A percentile compares a stretch with the other conserved stretches of the same genome.
Evolutionary conservation across 2,888 invertebrate species (phyloP).

Genomic region (Eupithecia abbreviata): DNA sequence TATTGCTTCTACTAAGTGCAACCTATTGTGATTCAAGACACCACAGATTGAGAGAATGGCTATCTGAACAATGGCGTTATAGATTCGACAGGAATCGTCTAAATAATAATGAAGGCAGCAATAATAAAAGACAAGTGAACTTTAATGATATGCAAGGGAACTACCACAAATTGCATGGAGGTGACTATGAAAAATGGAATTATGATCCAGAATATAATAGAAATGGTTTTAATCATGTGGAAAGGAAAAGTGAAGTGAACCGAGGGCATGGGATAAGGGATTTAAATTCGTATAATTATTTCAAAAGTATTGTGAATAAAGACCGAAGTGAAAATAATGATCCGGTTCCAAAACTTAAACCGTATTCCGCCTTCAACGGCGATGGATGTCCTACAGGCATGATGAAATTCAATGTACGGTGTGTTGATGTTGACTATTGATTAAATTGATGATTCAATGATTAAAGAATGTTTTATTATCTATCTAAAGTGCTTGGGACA

Average conservation of each 20-base stretch:
- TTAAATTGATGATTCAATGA: not conserved
- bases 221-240: not conserved
- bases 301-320: not conserved
- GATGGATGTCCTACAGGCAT: slow-evolving; percentile 26
- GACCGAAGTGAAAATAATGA: not conserved
- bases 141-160: not conserved
- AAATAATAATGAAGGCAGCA: not conserved
- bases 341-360: not conserved
- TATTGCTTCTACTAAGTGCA: not conserved
- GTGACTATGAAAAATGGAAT: not conserved
- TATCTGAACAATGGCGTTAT: not conserved
- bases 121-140: not conserved
- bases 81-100: not conserved
- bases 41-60: not conserved
- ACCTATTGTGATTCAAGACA: not conserved
- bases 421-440: slow-evolving; percentile 24
- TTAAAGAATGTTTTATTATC: not conserved
- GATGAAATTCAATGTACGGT: slow-evolving; percentile 12
- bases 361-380: slow-evolving; percentile 15
- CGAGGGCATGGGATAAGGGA: not conserved
- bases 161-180: not conserved
- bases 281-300: not conserved
- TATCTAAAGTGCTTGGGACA: not conserved
- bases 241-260: not conserved
- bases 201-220: not conserved